Conservation (phyloP, 1,140 invertebrate species). For the Penaeus japonicus region DNA sequence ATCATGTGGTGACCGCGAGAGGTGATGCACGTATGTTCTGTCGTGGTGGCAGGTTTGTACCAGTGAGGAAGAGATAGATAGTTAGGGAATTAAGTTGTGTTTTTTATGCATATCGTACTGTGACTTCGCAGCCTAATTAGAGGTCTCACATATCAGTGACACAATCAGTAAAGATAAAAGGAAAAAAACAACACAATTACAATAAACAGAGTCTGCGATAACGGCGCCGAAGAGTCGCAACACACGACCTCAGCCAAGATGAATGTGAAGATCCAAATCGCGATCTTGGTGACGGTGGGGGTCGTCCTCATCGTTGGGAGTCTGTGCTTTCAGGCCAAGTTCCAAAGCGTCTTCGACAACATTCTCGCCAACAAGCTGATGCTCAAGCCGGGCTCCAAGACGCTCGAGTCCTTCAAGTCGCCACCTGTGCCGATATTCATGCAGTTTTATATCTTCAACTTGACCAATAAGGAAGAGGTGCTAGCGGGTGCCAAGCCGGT, state of each 20-base stretch:
- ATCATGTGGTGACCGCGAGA: no score
- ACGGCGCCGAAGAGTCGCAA: background rate
- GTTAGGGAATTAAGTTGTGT: no score
- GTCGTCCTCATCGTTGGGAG: conserved; percentile 33
- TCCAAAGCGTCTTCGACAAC: conserved; percentile 10
- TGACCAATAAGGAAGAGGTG: conserved; percentile 66
- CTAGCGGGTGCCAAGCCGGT: conserved; percentile 63
- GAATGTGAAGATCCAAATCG: conserved; percentile 11
- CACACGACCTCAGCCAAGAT: background rate
- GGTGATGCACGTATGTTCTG: no score
- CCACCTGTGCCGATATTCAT: conserved; percentile 66
- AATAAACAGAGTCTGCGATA: background rate
- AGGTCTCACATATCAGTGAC: no score
- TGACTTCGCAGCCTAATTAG: no score
- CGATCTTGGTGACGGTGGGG: conserved; percentile 21
- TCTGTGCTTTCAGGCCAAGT: conserved; percentile 3
- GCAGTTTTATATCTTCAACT: conserved; percentile 67
- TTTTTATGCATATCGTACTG: no score
- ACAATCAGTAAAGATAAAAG: no score
- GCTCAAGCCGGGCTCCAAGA: conserved; percentile 61
- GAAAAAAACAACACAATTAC: no score
- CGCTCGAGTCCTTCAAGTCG: conserved; percentile 64
- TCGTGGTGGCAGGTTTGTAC: no score
- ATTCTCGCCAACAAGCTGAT: conserved; percentile 60
- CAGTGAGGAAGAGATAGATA: no score